Conservation (phyloP, 2,888 invertebrate genomes). For the Metellina segmentata region DNA sequence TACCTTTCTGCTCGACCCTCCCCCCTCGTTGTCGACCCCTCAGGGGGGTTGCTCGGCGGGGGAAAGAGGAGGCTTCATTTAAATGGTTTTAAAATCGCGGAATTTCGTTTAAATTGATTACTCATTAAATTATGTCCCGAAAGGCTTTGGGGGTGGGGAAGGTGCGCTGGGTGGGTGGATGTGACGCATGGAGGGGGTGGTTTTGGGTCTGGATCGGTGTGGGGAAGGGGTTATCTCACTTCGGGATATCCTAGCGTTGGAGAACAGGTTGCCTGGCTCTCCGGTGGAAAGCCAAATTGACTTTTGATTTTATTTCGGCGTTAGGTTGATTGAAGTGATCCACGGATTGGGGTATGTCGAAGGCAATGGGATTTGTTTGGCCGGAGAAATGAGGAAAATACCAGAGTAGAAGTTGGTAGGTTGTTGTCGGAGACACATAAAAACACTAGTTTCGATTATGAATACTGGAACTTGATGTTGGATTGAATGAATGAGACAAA, state of each 20-base stretch:
- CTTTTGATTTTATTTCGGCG: background rate
- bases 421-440: no score
- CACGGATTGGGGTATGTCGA: no score
- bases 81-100: slow-evolving; percentile 64
- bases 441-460: no score
- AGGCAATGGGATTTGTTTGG: no score
- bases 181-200: background rate
- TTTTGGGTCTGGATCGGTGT: background rate
- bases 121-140: slow-evolving; percentile 58
- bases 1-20: background rate
- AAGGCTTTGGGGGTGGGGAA: background rate
- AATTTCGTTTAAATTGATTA: slow-evolving; percentile 65
- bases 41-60: background rate
- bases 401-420: no score
- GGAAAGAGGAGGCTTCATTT: slow-evolving; percentile 40
- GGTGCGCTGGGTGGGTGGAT: background rate
- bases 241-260: background rate
- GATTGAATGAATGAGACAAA: no score
- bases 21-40: background rate
- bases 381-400: no score
- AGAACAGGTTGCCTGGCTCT: background rate
- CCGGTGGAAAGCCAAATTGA: background rate
- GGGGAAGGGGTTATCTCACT: background rate
- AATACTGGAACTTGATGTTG: no score
- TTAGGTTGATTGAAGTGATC: background rate